Evolutionary conservation across 2,113 vertebrate genomes (phyloP).

Genomic region (Choloepus hoffmanni): DNA sequence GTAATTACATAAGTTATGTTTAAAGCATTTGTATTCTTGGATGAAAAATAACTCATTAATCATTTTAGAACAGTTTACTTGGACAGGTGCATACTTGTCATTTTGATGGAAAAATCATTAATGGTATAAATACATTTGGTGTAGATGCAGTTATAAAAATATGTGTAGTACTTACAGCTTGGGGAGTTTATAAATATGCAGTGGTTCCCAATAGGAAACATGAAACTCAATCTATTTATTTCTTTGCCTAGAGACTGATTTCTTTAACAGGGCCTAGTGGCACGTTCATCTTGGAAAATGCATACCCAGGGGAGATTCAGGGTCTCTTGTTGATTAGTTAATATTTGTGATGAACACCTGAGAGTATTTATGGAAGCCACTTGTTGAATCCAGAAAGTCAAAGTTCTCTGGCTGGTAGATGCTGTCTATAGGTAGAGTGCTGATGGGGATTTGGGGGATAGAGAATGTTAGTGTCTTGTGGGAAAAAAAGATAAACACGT

Average conservation of each 20-base stretch:
- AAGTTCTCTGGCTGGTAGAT: background rate
- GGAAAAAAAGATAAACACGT: background rate
- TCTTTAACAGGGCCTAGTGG: background rate
- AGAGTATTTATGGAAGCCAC: background rate
- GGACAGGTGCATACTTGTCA: background rate
- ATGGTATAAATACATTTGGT: constrained; percentile 32
- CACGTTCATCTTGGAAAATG: constrained; percentile 35
- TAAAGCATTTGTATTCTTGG: background rate
- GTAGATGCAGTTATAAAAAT: background rate
- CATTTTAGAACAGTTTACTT: constrained; percentile 38
- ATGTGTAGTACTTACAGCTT: background rate
- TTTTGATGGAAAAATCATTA: constrained; percentile 37
- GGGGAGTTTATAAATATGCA: constrained; percentile 54
- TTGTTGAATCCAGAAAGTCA: background rate
- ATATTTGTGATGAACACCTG: constrained; percentile 11
- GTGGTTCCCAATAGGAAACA: constrained; percentile 3
- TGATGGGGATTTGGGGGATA: accelerated
- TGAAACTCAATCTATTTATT: background rate
- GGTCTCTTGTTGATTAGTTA: constrained; percentile 20
- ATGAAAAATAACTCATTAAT: background rate
- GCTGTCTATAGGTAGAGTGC: background rate
- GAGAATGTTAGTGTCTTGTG: background rate
- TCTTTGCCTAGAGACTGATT: constrained; percentile 51
- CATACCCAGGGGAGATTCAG: background rate
- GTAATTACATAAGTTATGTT: background rate